phyloP scores from a whole-genome alignment of 2,113 vertebrate species.

The Arvicanthis niloticus region DNA sequence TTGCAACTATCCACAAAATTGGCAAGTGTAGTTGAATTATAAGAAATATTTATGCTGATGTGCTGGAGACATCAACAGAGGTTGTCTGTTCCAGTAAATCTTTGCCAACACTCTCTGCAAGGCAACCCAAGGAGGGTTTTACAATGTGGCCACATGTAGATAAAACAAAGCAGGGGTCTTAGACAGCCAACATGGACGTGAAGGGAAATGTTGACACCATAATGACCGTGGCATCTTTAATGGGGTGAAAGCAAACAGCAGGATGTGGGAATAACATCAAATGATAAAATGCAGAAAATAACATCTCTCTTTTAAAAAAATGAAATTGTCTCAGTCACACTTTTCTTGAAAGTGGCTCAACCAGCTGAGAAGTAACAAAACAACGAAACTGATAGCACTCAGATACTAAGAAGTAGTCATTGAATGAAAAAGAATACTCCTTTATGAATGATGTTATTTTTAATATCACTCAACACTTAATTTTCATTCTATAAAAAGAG shows the following conservation, averaged over 20 bases:
- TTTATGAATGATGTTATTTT: background rate
- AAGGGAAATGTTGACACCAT: background rate
- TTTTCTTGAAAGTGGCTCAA: background rate
- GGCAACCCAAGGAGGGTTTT: background rate
- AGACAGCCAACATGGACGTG: background rate
- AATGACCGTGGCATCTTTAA: background rate
- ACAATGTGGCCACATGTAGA: background rate
- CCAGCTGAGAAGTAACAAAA: background rate
- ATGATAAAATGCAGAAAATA: background rate
- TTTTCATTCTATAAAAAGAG: background rate
- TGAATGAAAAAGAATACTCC: background rate
- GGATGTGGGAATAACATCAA: background rate
- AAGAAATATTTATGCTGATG: background rate
- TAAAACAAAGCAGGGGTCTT: background rate
- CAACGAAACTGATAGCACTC: background rate
- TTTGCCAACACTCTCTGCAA: background rate
- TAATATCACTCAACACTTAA: background rate
- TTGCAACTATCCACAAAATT: background rate
- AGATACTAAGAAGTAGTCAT: background rate
- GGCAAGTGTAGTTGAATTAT: background rate
- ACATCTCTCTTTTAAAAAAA: background rate
- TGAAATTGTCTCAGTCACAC: background rate
- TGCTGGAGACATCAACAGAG: background rate
- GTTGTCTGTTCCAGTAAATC: background rate
- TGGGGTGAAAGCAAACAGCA: background rate